Conservation (phyloP, 2,888 invertebrate species). For the Dynastes hyllus region DNA sequence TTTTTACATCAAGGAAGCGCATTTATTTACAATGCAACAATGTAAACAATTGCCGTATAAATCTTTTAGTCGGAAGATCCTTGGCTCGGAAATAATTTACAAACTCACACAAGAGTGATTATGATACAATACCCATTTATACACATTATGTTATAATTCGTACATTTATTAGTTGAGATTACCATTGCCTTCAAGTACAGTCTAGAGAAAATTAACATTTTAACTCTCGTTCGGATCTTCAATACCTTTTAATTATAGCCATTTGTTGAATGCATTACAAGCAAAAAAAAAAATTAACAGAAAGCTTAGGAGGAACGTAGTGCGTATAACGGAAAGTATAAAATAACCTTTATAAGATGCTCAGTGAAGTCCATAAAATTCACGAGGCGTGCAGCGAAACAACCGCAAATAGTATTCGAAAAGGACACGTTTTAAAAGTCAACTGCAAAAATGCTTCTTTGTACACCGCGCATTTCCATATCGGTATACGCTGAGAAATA, state of each 20-base stretch:
- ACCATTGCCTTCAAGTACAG: no score
- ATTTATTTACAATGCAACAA: slow-evolving; percentile 2
- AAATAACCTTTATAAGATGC: slow-evolving; percentile 39
- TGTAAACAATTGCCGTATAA: background rate
- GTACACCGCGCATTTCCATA: slow-evolving; percentile 43
- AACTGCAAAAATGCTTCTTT: slow-evolving; percentile 43
- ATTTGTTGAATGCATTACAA: background rate
- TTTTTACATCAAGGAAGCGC: slow-evolving; percentile 5
- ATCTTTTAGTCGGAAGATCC: slow-evolving; percentile 18
- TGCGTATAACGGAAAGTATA: slow-evolving; percentile 10
- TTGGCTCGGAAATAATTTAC: slow-evolving; percentile 2
- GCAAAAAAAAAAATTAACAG: background rate
- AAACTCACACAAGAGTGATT: background rate
- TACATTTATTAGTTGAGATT: no score
- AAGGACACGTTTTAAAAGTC: slow-evolving; percentile 30
- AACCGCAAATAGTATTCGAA: slow-evolving; percentile 40
- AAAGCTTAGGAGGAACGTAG: background rate
- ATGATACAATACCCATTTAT: background rate
- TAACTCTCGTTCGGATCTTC: no score
- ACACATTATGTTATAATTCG: no score
- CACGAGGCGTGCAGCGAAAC: slow-evolving; percentile 27
- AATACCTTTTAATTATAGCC: background rate
- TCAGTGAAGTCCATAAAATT: slow-evolving; percentile 41
- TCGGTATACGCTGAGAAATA: slow-evolving; percentile 30
- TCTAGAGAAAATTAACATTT: no score